Base-by-base conservation (phyloP, 2,113 vertebrate genomes). In the Syrmaticus mikado region DNA sequence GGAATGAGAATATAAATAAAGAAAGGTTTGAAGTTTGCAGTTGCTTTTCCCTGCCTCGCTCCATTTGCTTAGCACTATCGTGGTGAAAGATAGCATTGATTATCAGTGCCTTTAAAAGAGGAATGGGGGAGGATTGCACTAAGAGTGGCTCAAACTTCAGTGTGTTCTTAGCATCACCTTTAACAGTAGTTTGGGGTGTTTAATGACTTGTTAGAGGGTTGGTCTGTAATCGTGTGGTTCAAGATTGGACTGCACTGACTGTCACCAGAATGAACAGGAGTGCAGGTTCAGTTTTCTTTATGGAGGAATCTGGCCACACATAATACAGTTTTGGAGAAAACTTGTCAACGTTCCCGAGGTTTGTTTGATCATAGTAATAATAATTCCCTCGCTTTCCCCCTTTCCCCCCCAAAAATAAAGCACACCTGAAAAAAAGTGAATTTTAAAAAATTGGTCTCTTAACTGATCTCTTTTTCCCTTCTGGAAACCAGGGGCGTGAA, bases 291-390 rank as follows among this genome's bases (percentile, higher is more conserved):
- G 4, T 66, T 66, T 50, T 91, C n/a, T 55, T 43, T 41, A 5
- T n/a, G 30, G 77, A 9, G 38, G 66, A 36, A n/a, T 25, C 45
- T 87, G 40, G 21, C 13, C 0, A 0, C 16, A 8, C 4, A 0
- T 70, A 62, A 4, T 61, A 15, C 3, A 27, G 4, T 68, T 43
- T 64, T 21, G 38, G 46, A 76, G 36, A 48, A 38, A 41, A 36
- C 18, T 64, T 18, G 5, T 48, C 10, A 22, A 0, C 22, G 83
- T 77, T 20, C n/a, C 34, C 9, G 41, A 52, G 20, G 30, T 85
- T 66, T 76, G 17, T 46, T 77, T 85, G 38, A 21, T 34, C 22
- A 11, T 30, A 32, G 32, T 24, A 62, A 62, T 27, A 40, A n/a
- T 21, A 62, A 18, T 32, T 18, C 15, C 41, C 41, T 43, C 15